Evolutionary conservation across 2,888 invertebrate genomes (phyloP).

Genomic region (Acanthosepion esculentum): DNA sequence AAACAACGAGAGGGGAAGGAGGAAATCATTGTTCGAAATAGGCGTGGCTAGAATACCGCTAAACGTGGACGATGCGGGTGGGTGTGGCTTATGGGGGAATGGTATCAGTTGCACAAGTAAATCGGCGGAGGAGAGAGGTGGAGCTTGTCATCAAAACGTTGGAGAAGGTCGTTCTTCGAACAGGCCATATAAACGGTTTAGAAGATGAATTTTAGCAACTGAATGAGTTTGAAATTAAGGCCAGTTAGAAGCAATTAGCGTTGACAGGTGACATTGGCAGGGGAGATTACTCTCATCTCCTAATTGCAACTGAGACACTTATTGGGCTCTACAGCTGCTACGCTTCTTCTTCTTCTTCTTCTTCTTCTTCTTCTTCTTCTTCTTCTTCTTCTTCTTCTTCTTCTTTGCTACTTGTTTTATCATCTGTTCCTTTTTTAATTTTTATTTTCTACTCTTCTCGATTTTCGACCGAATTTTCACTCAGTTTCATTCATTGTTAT

Average conservation of each 20-base stretch:
- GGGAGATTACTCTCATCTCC: not conserved
- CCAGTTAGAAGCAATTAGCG: not conserved
- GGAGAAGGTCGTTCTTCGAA: not conserved
- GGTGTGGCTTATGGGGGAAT: not conserved
- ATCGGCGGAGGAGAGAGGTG: not conserved
- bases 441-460: not conserved
- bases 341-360: not conserved
- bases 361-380: not conserved
- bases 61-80: not conserved
- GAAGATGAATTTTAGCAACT: not conserved
- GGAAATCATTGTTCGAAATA: no score
- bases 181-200: not conserved
- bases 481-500: not conserved
- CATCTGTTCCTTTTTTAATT: not conserved
- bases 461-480: no score
- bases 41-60: no score
- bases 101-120: not conserved
- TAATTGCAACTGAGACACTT: not conserved
- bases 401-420: no score
- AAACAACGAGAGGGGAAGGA: no score
- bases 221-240: not conserved
- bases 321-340: not conserved
- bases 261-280: not conserved
- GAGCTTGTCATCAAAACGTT: not conserved
- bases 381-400: not conserved